phyloP scores from a whole-genome alignment of 2,113 vertebrate species.

The Sceloporus undulatus region DNA sequence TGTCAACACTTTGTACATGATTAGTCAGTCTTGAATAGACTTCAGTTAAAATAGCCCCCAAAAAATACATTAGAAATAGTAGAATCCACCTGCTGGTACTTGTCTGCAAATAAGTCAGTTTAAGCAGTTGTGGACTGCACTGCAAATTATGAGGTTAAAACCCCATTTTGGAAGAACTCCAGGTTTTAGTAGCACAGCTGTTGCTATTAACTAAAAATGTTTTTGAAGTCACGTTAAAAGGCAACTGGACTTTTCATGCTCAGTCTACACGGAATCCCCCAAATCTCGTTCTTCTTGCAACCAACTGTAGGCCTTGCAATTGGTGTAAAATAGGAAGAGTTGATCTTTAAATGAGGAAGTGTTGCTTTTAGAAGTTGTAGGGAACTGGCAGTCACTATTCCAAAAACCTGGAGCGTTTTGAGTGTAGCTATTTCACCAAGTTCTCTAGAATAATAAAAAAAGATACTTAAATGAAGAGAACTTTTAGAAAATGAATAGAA shows the following conservation, averaged over 20 bases:
- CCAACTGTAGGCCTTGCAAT: constrained; percentile 87
- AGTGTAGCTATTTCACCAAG: constrained; percentile 82
- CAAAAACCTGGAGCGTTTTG: constrained; percentile 89
- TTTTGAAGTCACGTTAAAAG: constrained; percentile 42
- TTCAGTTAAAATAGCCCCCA: background rate
- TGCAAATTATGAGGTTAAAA: constrained; percentile 18
- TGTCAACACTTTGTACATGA: background rate
- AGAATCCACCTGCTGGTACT: constrained; percentile 27
- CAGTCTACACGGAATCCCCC: constrained; percentile 87
- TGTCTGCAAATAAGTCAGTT: background rate
- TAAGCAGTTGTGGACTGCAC: background rate
- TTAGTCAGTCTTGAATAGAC: background rate
- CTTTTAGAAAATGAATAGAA: background rate
- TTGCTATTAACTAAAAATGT: constrained; percentile 1
- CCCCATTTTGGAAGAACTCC: constrained; percentile 37
- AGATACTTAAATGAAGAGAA: accelerated
- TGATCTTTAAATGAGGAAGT: constrained; percentile 85
- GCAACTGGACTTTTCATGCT: constrained; percentile 62
- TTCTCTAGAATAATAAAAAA: constrained; percentile 79
- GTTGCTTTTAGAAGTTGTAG: constrained; percentile 83
- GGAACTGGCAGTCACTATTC: constrained; percentile 84
- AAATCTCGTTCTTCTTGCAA: constrained; percentile 80
- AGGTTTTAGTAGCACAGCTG: background rate
- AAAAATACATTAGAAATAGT: constrained; percentile 17
- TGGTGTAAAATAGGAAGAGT: constrained; percentile 84